Conservation (phyloP, 2,797 vertebrate genomes). For the Leuciscus waleckii region DNA sequence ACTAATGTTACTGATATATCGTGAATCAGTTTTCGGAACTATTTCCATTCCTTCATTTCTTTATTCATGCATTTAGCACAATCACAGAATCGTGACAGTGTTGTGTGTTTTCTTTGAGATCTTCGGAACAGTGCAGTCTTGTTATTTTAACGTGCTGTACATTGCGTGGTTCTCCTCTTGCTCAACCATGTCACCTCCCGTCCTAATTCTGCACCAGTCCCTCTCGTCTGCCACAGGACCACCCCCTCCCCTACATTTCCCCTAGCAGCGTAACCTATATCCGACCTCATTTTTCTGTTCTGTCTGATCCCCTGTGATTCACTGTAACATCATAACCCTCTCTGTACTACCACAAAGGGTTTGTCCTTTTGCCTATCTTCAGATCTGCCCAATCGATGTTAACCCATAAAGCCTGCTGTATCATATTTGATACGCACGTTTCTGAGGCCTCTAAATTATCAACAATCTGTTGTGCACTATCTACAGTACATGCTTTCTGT, state of each 20-base stretch:
- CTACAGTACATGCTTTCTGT: background rate
- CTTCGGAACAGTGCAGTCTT: background rate
- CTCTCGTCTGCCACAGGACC: background rate
- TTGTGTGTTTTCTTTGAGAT: background rate
- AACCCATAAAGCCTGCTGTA: background rate
- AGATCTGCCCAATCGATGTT: background rate
- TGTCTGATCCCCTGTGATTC: constrained; percentile 15
- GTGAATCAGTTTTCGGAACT: background rate
- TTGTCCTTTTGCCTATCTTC: constrained; percentile 7
- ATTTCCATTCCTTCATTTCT: background rate
- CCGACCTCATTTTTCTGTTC: constrained; percentile 19
- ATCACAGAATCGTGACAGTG: background rate
- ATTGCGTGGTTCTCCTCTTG: constrained; percentile 12
- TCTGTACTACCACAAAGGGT: background rate
- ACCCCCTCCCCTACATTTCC: constrained; percentile 1
- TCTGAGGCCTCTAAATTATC: background rate
- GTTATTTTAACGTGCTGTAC: background rate
- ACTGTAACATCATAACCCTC: constrained; percentile 23
- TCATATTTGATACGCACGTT: background rate
- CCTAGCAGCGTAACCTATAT: constrained; percentile 7
- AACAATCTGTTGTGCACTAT: background rate
- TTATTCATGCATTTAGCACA: background rate
- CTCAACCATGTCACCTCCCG: background rate
- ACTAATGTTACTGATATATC: background rate
- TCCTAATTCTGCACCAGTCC: constrained; percentile 22